phyloP scores from a whole-genome alignment of 2,888 invertebrate genomes.

The Drosophila macrospina region DNA sequence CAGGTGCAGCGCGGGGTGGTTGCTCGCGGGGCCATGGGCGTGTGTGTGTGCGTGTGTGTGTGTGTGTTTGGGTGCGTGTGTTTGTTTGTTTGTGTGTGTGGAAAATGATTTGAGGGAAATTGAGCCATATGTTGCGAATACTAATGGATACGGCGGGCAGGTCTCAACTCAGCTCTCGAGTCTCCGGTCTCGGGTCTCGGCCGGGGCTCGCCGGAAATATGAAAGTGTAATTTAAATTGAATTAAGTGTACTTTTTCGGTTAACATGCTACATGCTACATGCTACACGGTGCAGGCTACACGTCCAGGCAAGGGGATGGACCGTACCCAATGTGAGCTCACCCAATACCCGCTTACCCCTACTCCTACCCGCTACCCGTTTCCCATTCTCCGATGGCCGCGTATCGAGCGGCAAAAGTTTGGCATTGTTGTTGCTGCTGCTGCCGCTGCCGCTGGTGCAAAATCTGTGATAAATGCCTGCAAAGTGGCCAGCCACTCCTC shows the following conservation, averaged over 20 bases:
- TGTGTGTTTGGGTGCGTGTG: conserved; percentile 18
- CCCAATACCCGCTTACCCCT: conserved; percentile 2
- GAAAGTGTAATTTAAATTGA: conserved; percentile 84
- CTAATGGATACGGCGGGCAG: conserved; percentile 69
- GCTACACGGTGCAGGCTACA: no score
- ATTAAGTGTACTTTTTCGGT: conserved; percentile 76
- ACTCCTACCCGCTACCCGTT: no score
- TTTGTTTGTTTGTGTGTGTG: conserved; percentile 40
- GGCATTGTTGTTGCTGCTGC: conserved; percentile 20
- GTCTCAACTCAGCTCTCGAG: conserved; percentile 9
- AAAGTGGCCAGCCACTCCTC: conserved; percentile 60
- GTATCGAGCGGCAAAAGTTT: conserved; percentile 21
- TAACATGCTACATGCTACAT: conserved; percentile 20
- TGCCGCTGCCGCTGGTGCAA: conserved; percentile 41
- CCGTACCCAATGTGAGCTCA: conserved; percentile 5
- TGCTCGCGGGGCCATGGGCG: conserved; percentile 12
- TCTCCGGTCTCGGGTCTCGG: conserved; percentile 3
- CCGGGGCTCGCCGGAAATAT: conserved; percentile 70
- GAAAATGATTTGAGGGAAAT: conserved; percentile 80
- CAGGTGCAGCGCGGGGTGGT: conserved; percentile 25
- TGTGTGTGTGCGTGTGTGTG: conserved; percentile 19
- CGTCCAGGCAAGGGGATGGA: conserved; percentile 13
- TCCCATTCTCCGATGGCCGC: no score
- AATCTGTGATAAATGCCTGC: conserved; percentile 77
- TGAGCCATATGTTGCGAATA: conserved; percentile 83